Evolutionary conservation across 2,888 invertebrate genomes (phyloP), one percentile per base, ranked within the genome.

Genomic region (Scaeva pyrastri): DNA sequence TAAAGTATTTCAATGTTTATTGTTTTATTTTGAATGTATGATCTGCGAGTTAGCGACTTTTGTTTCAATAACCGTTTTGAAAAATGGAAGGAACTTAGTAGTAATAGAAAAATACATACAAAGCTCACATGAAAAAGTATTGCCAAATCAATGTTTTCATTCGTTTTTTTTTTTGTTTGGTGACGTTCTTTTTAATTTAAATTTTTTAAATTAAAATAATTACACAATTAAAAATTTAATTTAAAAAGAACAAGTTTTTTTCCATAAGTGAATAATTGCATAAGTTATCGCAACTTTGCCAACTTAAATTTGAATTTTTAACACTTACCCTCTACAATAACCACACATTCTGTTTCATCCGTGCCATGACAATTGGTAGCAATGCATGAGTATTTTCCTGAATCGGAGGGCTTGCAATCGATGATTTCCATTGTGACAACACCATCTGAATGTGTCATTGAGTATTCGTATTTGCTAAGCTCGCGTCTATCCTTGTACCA

Each of bases 381-480:
- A 43, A 97, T 95, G 93, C 99, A 99, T 55, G 95, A 95, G 93
- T 99, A 99, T 92, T 97, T 98, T 89, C 99, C 99, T 87, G 98
- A 98, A 94, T 99, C 99, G 80, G 96, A 96, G 0, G 98, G 96
- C 90, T 96, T 96, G 91, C 98, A 98, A 93, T 98, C 97, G 88
- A 97, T 95, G 89, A 99, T 98, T 94, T 99, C 99, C 94, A 99
- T 95, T 0, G 98, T 98, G 72, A 98, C 97, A 58, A 99, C 98
- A 89, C 99, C 99, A 92, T 98, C 98, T 3, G 98, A 95, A 91
- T 97, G 96, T 5, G 96, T 95, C 96, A 98, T 97, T 73, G 97
- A 95, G 93, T 97, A 98, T 90, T 98, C 97, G 91, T 96, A 96
- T 92, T 97, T 97, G 77, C 96, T 96, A 36, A 99, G 94, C 93